Evolutionary conservation across 2,888 invertebrate genomes (phyloP).

Genomic region (Drosophila peninsularis): DNA sequence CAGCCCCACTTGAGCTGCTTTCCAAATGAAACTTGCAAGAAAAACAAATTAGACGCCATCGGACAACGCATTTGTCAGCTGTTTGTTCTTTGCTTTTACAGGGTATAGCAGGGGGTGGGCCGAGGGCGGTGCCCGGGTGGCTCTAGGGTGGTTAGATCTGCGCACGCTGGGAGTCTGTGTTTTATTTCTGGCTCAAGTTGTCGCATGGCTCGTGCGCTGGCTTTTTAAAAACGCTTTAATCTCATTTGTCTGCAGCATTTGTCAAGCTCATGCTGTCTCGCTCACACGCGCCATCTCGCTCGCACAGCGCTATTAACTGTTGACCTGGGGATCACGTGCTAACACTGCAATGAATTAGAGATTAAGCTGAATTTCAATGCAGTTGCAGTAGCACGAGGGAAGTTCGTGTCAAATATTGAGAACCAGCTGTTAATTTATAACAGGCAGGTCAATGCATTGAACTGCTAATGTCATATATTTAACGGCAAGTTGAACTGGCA

Average conservation of each 20-base stretch:
- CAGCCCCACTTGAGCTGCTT: conserved; percentile 43
- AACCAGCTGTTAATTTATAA: not conserved
- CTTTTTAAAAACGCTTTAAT: conserved; percentile 53
- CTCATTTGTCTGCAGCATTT: conserved; percentile 48
- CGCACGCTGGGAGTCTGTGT: conserved; percentile 5
- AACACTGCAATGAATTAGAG: conserved; percentile 1
- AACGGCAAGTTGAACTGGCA: not conserved
- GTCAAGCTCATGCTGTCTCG: conserved; percentile 13
- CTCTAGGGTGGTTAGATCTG: not conserved
- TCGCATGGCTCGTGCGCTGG: conserved; percentile 46
- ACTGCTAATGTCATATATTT: not conserved
- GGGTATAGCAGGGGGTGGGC: too few relatives aligned
- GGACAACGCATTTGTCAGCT: conserved; percentile 73
- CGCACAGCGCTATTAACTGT: not conserved
- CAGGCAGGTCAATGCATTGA: too few relatives aligned
- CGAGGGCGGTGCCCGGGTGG: not conserved
- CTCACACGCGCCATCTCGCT: not conserved
- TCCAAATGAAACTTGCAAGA: conserved; percentile 77
- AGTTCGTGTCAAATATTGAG: not conserved
- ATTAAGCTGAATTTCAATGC: not conserved
- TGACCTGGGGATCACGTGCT: not conserved
- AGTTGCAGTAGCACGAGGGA: not conserved
- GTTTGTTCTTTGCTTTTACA: conserved; percentile 53
- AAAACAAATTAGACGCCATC: conserved; percentile 76
- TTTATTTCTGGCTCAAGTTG: conserved; percentile 47